A percentile compares a stretch with the other conserved stretches of the same genome.
Conservation (phyloP, 2,888 invertebrate species). For the Plebejus anna region DNA sequence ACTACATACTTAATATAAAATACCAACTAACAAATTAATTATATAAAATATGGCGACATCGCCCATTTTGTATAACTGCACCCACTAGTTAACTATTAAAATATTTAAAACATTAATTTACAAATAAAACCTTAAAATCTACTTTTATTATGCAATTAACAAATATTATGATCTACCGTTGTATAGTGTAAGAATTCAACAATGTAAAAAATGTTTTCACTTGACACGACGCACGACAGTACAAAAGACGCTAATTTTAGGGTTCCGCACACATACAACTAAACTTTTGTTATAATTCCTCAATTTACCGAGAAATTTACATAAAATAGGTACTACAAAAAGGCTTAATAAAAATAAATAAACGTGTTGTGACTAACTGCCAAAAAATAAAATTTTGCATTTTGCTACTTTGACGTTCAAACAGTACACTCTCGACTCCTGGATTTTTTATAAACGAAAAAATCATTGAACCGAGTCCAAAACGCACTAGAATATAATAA, state of each 20-base stretch:
- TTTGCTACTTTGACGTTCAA: slow-evolving; percentile 35
- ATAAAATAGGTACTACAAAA: background rate
- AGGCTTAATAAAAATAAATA: background rate
- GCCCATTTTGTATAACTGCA: background rate
- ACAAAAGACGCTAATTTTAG: background rate
- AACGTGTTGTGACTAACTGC: background rate
- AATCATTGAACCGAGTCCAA: slow-evolving; percentile 66
- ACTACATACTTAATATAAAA: background rate
- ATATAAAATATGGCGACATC: slow-evolving; percentile 20
- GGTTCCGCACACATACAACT: background rate
- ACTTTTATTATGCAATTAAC: background rate
- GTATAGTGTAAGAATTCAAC: slow-evolving; percentile 26
- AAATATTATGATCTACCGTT: slow-evolving; percentile 15
- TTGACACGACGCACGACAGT: slow-evolving; percentile 2
- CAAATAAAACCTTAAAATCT: background rate
- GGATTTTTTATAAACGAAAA: slow-evolving; percentile 66
- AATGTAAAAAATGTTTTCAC: slow-evolving; percentile 19
- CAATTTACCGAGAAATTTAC: background rate
- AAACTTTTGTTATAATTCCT: background rate
- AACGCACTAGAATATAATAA: slow-evolving; percentile 43
- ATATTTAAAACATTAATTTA: background rate
- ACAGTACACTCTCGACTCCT: slow-evolving; percentile 55
- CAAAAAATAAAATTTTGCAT: slow-evolving; percentile 15
- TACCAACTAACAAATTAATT: background rate
- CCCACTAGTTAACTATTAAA: slow-evolving; percentile 22